These are phyloP conservation scores for Hemicrepidius hirtus DNA, from an alignment of 2,888 invertebrate species.

Conservation along the genomic window DNA sequence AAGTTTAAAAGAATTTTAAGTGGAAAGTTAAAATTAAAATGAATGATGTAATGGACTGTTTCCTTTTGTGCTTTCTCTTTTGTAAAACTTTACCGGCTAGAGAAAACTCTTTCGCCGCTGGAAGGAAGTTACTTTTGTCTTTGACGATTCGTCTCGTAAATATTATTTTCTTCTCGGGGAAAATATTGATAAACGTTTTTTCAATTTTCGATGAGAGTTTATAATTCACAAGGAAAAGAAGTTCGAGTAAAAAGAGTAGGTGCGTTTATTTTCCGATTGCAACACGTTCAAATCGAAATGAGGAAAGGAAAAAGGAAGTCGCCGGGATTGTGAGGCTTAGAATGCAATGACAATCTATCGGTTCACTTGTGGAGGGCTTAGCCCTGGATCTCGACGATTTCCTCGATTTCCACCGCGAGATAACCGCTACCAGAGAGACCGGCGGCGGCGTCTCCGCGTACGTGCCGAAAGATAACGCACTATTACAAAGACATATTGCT, in stretches of 20 bases:
- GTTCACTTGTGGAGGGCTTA: slow-evolving; percentile 66
- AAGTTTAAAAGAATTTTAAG: slow-evolving; percentile 58
- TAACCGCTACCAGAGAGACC: slow-evolving; percentile 46
- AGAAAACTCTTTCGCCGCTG: slow-evolving; percentile 37
- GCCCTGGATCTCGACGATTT: slow-evolving; percentile 59
- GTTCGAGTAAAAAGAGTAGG: not conserved
- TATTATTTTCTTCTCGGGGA: too few species aligned
- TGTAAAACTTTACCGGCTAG: slow-evolving; percentile 40
- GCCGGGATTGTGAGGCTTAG: slow-evolving; percentile 61
- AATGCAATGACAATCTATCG: slow-evolving; percentile 67
- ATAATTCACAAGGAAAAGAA: slow-evolving; percentile 11
- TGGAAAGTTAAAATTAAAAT: slow-evolving; percentile 60
- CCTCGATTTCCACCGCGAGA: slow-evolving; percentile 59
- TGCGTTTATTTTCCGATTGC: slow-evolving; percentile 28
- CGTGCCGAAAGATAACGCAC: slow-evolving; percentile 49
- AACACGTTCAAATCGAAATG: slow-evolving; percentile 44
- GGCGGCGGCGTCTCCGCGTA: slow-evolving; percentile 42
- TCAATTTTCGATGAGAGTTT: slow-evolving; percentile 1
- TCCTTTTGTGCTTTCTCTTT: slow-evolving; percentile 46
- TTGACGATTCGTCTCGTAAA: slow-evolving; percentile 39
- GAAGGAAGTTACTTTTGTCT: slow-evolving; percentile 42
- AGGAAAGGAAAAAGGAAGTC: slow-evolving; percentile 57
- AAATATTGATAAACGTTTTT: too few species aligned
- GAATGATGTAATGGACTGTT: slow-evolving; percentile 56
- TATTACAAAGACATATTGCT: slow-evolving; percentile 49